Evolutionary conservation across 1,140 invertebrate genomes (phyloP).

Genomic region (Amyelois transitella): DNA sequence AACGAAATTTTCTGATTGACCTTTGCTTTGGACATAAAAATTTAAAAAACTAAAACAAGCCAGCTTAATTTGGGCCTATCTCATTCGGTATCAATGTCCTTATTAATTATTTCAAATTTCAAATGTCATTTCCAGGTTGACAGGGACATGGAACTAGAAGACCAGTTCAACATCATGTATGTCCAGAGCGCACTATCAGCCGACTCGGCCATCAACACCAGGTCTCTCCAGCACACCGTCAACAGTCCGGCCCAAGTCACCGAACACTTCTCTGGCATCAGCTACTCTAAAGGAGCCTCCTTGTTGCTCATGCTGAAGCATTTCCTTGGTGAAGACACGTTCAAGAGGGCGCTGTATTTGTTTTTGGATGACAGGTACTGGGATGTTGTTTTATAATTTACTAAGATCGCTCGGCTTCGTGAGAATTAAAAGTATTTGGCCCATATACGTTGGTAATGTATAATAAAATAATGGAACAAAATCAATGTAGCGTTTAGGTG

Average conservation of each 20-base stretch:
- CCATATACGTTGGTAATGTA: no score
- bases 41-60: no score
- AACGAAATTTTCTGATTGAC: no score
- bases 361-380: constrained; percentile 74
- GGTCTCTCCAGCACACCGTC: constrained; percentile 55
- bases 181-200: constrained; percentile 53
- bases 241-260: constrained; percentile 73
- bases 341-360: constrained; percentile 76
- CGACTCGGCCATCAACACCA: constrained; percentile 37
- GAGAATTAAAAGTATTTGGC: no score
- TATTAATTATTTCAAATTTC: no score
- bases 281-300: constrained; percentile 79
- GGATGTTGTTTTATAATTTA: background rate
- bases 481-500: no score
- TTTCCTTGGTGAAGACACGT: constrained; percentile 78
- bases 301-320: constrained; percentile 85
- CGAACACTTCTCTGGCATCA: constrained; percentile 76
- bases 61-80: no score
- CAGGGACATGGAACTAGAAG: constrained; percentile 35
- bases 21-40: no score
- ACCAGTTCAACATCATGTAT: constrained; percentile 54
- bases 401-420: no score
- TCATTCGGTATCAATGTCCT: no score
- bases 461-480: no score
- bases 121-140: constrained; percentile 30